These are phyloP conservation scores for Xestobium rufovillosum DNA, from an alignment of 2,888 invertebrate genomes.

Conservation along the genomic window DNA sequence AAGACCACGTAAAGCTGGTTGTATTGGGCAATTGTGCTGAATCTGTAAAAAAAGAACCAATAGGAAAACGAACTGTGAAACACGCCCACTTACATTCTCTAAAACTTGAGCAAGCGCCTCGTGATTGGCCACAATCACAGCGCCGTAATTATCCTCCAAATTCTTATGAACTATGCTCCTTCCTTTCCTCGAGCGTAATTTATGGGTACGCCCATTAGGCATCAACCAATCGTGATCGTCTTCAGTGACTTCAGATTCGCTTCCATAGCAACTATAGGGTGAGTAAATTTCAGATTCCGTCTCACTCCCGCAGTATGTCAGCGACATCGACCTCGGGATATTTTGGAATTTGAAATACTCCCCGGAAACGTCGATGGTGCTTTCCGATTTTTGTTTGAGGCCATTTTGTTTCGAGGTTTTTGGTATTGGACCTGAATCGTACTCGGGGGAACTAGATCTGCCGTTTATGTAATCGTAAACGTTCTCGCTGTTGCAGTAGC, in stretches of 20 bases:
- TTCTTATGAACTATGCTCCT: conserved; percentile 78
- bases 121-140: conserved; percentile 83
- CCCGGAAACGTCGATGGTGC: conserved; percentile 44
- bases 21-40: conserved; percentile 63
- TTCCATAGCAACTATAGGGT: conserved; percentile 69
- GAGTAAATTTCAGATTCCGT: conserved; percentile 78
- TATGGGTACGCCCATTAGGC: conserved; percentile 41
- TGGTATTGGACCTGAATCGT: conserved; percentile 48
- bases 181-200: conserved; percentile 67
- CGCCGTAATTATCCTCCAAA: conserved; percentile 84
- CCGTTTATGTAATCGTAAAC: conserved; percentile 59
- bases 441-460: conserved; percentile 61
- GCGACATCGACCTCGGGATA: conserved; percentile 56
- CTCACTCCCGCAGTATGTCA: conserved; percentile 78
- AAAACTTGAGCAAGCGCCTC: conserved; percentile 82
- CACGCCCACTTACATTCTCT: conserved; percentile 60
- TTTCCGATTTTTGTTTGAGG: conserved; percentile 45
- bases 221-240: conserved; percentile 47
- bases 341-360: conserved; percentile 57
- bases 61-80: neutral
- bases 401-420: conserved; percentile 35
- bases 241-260: conserved; percentile 49
- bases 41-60: conserved; percentile 41
- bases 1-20: conserved; percentile 60
- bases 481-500: conserved; percentile 45